phyloP scores from a whole-genome alignment of 2,113 vertebrate species.

The Rynchops niger region DNA sequence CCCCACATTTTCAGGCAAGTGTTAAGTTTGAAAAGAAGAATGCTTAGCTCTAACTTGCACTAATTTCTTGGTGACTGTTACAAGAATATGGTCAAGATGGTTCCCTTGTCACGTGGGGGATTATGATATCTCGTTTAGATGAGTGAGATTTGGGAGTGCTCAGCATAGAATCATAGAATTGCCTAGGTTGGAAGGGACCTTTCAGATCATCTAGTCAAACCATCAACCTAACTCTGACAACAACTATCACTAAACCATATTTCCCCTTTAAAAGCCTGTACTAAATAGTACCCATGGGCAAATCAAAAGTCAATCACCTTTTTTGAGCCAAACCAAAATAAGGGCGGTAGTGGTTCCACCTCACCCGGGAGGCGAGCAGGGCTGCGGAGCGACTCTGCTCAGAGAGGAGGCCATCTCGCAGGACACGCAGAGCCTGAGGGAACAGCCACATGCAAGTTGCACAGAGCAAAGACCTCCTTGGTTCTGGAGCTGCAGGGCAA shows the following conservation, averaged over 20 bases:
- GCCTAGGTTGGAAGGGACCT: no score
- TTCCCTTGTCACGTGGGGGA: accelerated
- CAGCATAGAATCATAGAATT: neutral
- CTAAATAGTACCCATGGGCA: neutral
- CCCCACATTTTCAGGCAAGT: neutral
- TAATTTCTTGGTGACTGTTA: neutral
- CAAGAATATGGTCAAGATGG: neutral
- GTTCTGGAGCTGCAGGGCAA: neutral
- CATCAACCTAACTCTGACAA: no score
- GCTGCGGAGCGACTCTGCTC: neutral
- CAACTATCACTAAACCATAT: no score
- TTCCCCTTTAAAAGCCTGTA: neutral
- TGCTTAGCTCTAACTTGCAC: neutral
- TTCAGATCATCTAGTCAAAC: no score
- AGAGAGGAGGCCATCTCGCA: neutral
- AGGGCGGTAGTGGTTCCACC: accelerated
- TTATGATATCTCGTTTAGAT: neutral
- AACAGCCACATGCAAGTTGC: neutral
- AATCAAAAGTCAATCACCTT: neutral
- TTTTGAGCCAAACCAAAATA: neutral
- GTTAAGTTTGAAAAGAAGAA: neutral
- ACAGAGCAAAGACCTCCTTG: neutral
- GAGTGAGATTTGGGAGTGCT: neutral
- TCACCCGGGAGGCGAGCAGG: neutral
- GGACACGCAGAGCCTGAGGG: neutral